Percentiles rank a stretch among this genome's conserved stretches.
phyloP scores from a whole-genome alignment of 1,140 invertebrate genomes.

The Frieseomelitta varia region DNA sequence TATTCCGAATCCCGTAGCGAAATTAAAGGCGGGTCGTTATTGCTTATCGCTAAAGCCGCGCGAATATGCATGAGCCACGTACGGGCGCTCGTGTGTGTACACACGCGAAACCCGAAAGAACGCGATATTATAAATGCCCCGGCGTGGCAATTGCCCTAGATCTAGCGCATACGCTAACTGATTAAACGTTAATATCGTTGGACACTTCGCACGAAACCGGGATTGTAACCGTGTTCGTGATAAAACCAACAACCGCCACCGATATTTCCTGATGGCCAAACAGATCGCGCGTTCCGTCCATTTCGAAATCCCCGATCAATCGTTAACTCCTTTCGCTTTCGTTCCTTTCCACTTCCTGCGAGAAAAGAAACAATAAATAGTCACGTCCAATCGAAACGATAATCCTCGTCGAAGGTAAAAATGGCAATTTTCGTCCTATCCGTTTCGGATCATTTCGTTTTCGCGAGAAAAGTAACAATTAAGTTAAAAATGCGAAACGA shows the following conservation, averaged over 20 bases:
- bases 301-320: constrained; percentile 53
- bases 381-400: too few species aligned
- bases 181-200: constrained; percentile 63
- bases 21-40: constrained; percentile 43
- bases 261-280: constrained; percentile 3
- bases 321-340: constrained; percentile 11
- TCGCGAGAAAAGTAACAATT: too few species aligned
- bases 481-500: too few species aligned
- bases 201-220: constrained; percentile 28
- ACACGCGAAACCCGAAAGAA: constrained; percentile 32
- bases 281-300: constrained; percentile 50
- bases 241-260: neutral
- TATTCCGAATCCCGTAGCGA: constrained; percentile 1
- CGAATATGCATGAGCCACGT: constrained; percentile 29
- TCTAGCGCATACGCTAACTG: constrained; percentile 28
- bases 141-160: constrained; percentile 57
- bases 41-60: constrained; percentile 31
- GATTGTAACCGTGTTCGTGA: constrained; percentile 20
- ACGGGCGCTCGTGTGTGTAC: too few species aligned
- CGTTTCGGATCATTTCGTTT: too few species aligned
- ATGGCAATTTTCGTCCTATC: too few species aligned
- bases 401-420: too few species aligned
- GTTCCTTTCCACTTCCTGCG: neutral
- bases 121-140: constrained; percentile 55
- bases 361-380: too few species aligned